Evolutionary conservation across 2,797 vertebrate genomes (phyloP).

Genomic region (Yasuhikotakia modesta): DNA sequence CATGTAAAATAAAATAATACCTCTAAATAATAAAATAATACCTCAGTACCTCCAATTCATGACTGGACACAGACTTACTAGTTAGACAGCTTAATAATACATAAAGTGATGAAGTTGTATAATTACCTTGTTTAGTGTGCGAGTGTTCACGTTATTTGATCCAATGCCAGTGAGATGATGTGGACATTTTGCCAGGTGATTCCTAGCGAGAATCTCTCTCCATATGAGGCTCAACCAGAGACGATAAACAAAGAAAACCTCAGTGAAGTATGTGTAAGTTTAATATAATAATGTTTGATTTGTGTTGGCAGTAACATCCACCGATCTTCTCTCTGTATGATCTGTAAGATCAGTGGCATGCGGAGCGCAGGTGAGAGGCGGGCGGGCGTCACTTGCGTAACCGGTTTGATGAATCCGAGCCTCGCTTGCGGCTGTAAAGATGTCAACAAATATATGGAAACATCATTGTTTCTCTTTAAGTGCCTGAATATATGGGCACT

Average conservation of each 20-base stretch:
- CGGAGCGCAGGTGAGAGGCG: neutral
- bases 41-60: too few relatives aligned
- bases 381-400: neutral
- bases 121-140: too few relatives aligned
- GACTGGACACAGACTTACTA: too few relatives aligned
- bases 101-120: neutral
- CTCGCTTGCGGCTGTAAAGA: neutral
- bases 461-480: neutral
- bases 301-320: neutral
- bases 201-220: too few relatives aligned
- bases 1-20: too few relatives aligned
- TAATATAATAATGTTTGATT: too few relatives aligned
- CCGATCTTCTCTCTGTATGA: neutral
- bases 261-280: too few relatives aligned
- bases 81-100: too few relatives aligned
- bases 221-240: too few relatives aligned
- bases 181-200: slow-evolving; percentile 60
- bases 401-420: slow-evolving; percentile 18
- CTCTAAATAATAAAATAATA: too few relatives aligned
- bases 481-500: neutral
- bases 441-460: too few relatives aligned
- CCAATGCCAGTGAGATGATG: neutral
- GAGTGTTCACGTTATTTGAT: slow-evolving; percentile 44
- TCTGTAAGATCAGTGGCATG: neutral
- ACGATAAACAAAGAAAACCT: too few relatives aligned